These are phyloP conservation scores for Acleris holmiana DNA, from an alignment of 2,888 invertebrate species.

Conservation along the genomic window DNA sequence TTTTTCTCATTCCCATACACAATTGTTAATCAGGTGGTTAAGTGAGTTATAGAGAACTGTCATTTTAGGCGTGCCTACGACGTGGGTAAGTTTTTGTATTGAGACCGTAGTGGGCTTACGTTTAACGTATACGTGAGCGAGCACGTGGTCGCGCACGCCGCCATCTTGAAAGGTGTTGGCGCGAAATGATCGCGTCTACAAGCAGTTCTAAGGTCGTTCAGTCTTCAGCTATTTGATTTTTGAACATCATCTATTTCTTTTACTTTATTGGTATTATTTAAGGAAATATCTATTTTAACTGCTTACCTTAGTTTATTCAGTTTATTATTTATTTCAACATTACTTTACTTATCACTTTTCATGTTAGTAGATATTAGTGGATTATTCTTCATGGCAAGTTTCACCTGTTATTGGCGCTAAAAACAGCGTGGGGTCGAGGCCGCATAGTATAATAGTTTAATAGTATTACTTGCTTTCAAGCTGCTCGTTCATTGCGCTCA, in stretches of 20 bases:
- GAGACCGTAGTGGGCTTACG: constrained; percentile 9
- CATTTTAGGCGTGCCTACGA: too few species aligned
- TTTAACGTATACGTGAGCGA: constrained; percentile 24
- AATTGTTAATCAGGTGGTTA: too few species aligned
- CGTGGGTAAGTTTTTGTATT: neutral
- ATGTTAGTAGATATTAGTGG: constrained; percentile 5
- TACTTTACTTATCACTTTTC: too few species aligned
- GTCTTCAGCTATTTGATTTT: neutral
- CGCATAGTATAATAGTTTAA: constrained; percentile 22
- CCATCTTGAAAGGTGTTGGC: constrained; percentile 66
- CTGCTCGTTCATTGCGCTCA: constrained; percentile 79
- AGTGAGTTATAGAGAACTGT: too few species aligned
- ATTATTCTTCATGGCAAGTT: constrained; percentile 32
- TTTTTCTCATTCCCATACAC: too few species aligned
- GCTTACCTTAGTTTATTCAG: too few species aligned
- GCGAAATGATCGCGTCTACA: constrained; percentile 33
- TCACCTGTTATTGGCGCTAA: constrained; percentile 74
- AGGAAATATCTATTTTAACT: too few species aligned
- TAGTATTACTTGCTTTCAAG: constrained; percentile 35
- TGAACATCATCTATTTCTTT: too few species aligned
- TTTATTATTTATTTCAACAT: too few species aligned
- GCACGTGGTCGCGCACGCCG: constrained; percentile 65
- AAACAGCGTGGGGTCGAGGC: constrained; percentile 33
- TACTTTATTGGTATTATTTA: too few species aligned
- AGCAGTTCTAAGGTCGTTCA: neutral